phyloP scores from a whole-genome alignment of 2,888 invertebrate species.

The Camptogramma bilineatum region DNA sequence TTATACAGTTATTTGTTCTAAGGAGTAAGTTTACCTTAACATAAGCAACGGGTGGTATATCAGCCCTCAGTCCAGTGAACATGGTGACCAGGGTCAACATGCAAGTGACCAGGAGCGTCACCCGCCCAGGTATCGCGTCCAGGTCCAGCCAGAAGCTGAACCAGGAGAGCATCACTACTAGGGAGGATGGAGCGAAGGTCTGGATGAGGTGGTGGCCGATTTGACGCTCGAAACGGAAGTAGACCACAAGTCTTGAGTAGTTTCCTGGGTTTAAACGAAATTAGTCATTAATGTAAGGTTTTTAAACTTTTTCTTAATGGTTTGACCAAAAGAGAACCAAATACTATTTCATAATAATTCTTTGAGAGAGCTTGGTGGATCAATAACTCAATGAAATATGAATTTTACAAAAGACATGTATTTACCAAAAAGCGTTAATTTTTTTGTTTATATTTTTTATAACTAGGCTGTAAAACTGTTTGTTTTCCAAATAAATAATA shows the following conservation, averaged over 20 bases:
- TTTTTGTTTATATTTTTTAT: no score
- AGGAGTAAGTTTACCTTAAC: slow-evolving; percentile 89
- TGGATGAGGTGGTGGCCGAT: slow-evolving; percentile 94
- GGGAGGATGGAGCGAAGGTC: slow-evolving; percentile 93
- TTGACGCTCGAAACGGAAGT: slow-evolving; percentile 92
- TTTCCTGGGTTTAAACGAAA: slow-evolving; percentile 87
- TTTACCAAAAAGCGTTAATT: no score
- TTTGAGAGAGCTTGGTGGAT: no score
- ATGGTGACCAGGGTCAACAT: slow-evolving; percentile 94
- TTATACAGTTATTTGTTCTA: no score
- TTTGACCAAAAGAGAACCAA: no score
- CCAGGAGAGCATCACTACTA: slow-evolving; percentile 94
- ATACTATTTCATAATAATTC: no score
- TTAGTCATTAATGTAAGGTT: no score
- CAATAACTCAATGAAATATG: no score
- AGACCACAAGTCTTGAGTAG: slow-evolving; percentile 91
- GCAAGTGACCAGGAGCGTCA: slow-evolving; percentile 92
- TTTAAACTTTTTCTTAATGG: no score
- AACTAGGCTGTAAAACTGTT: no score
- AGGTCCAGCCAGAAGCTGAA: slow-evolving; percentile 94
- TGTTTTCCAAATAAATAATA: no score
- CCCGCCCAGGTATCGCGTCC: slow-evolving; percentile 93
- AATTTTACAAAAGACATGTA: no score
- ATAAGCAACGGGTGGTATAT: slow-evolving; percentile 94
- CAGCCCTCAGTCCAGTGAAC: slow-evolving; percentile 92